phyloP scores from a whole-genome alignment of 2,888 invertebrate species.

The Tuta absoluta region DNA sequence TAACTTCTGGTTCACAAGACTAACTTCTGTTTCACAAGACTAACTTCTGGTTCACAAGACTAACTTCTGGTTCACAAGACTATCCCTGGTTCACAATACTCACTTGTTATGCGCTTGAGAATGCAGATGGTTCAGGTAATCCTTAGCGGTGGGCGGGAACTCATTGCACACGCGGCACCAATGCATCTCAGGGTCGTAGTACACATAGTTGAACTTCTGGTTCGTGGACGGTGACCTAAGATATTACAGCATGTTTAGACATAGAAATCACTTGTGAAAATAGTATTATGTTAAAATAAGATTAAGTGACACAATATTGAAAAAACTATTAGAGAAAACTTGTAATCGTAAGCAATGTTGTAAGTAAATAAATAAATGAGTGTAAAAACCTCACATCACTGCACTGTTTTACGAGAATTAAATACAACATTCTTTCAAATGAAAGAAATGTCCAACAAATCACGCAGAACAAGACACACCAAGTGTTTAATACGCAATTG shows the following conservation, averaged over 20 bases:
- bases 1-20: too few species aligned
- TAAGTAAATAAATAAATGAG: not conserved
- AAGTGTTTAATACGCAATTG: too few species aligned
- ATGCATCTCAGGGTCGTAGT: slow-evolving; percentile 94
- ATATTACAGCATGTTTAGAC: not conserved
- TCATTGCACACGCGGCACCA: slow-evolving; percentile 94
- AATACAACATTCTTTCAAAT: not conserved
- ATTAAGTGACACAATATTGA: not conserved
- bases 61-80: too few species aligned
- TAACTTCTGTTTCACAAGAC: too few species aligned
- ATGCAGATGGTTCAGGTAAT: slow-evolving; percentile 92
- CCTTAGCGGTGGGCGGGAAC: slow-evolving; percentile 93
- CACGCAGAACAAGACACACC: too few species aligned
- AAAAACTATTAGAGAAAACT: too few species aligned
- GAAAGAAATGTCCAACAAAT: too few species aligned
- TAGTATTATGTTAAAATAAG: not conserved
- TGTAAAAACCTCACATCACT: not conserved
- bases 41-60: too few species aligned
- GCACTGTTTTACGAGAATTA: not conserved
- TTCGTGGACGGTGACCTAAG: slow-evolving; percentile 67
- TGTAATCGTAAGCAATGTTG: too few species aligned
- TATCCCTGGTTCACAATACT: slow-evolving; percentile 35
- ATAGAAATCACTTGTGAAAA: not conserved
- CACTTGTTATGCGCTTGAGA: slow-evolving; percentile 87
- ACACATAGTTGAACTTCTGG: slow-evolving; percentile 87